phyloP scores from a whole-genome alignment of 2,113 vertebrate species.

The Vicugna pacos region DNA sequence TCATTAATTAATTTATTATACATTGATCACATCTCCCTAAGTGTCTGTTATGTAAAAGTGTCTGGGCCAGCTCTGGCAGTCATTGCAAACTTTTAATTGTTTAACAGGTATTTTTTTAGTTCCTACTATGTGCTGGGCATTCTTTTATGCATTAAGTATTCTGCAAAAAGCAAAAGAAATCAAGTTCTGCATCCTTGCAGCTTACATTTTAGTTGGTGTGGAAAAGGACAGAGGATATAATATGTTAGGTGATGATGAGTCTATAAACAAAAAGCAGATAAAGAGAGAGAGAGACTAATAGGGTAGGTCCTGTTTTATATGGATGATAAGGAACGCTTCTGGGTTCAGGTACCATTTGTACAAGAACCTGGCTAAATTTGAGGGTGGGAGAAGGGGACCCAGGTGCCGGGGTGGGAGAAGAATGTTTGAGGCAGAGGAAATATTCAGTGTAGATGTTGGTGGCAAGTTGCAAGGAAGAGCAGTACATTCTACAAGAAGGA shows the following conservation, averaged over 20 bases:
- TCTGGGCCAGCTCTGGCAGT: background rate
- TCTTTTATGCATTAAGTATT: background rate
- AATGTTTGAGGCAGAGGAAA: background rate
- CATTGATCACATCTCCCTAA: background rate
- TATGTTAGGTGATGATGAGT: background rate
- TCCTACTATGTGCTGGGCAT: background rate
- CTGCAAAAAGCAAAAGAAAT: background rate
- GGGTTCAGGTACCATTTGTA: background rate
- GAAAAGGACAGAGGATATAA: background rate
- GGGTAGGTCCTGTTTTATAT: background rate
- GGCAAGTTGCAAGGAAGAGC: background rate
- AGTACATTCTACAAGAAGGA: background rate
- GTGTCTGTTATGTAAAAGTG: background rate
- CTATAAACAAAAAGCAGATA: background rate
- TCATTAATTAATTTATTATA: background rate
- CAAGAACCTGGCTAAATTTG: background rate
- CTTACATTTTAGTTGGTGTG: background rate
- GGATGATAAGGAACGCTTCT: background rate
- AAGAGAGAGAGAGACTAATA: background rate
- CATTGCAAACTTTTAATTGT: background rate
- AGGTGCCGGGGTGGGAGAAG: background rate
- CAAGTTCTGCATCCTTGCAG: background rate
- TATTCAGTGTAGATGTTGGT: background rate
- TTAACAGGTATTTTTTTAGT: background rate
- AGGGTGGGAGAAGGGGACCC: background rate